Evolutionary conservation across 2,797 vertebrate species (phyloP).

Genomic region (Ara ararauna): DNA sequence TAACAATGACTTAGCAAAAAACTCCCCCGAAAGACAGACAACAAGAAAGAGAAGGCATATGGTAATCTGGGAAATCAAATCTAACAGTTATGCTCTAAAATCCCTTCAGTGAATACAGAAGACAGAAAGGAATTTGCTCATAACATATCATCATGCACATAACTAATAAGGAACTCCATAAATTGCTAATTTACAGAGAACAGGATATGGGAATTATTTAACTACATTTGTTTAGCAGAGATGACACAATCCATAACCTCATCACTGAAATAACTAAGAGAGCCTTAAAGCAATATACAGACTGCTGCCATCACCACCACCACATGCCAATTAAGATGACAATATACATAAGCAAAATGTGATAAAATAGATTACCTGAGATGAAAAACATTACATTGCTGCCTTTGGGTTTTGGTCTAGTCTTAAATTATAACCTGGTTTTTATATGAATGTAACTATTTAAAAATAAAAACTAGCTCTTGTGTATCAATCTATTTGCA

Average conservation of each 20-base stretch:
- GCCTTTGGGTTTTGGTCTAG: not conserved
- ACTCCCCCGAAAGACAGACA: not conserved
- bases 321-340: not conserved
- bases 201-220: not conserved
- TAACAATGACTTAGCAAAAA: not conserved
- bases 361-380: not conserved
- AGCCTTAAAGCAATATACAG: not conserved
- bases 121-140: not conserved
- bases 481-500: not conserved
- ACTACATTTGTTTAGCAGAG: not conserved
- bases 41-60: fast-evolving
- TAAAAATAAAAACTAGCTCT: not conserved
- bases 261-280: not conserved
- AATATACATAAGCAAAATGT: not conserved
- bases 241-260: not conserved
- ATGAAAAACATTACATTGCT: not conserved
- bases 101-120: not conserved
- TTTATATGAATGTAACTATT: not conserved
- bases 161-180: not conserved
- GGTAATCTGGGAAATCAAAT: not conserved
- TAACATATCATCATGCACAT: not conserved
- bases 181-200: not conserved
- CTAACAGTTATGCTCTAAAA: not conserved
- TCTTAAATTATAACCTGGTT: not conserved
- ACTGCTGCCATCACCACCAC: not conserved